Evolutionary conservation across 2,888 invertebrate genomes (phyloP), one percentile per base, ranked within the genome.

Genomic region (Synanthedon vespiformis): DNA sequence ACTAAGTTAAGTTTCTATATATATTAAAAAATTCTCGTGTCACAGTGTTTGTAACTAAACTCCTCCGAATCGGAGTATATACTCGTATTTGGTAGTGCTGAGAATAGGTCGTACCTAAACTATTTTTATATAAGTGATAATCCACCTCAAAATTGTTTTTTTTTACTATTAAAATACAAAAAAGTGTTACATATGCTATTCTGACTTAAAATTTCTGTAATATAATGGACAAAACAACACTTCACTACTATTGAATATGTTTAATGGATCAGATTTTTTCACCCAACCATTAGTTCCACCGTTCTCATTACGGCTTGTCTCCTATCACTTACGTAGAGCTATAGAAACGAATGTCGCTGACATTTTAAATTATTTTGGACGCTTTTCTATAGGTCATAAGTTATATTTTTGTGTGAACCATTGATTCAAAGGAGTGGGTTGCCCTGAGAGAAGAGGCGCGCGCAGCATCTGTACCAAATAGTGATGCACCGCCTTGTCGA

Each of bases 351-450:
- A 44, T 12, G 11, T 44, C 44, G 44, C 5, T n/a, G 13, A 41
- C 13, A 14, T 13, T 13, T n/a, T 6, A 41, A n/a, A 41, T 13
- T 44, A 14, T 12, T 13, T 44, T 44, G 13, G 44, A 58, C 67
- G 54, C 58, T 70, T 57, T 56, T 10, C 11, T 41, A 2, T 55
- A 0, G 34, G 48, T 0, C 1, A 40, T 58, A 74, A 57, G 61
- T 74, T 62, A 50, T 51, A 56, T 51, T 67, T 67, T 74, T 48
- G 58, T 55, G 52, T 66, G 72, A 50, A 47, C 6, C 49, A 2
- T 44, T 16, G 70, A 71, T 81, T 80, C 74, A 67, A 70, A 72
- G 74, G 72, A 72, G 70, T 69, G 76, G 71, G 78, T 70, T 58
- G 63, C 55, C 60, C 55, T 59, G 58, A 59, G 58, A 68, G 56